A percentile compares a stretch with the other conserved stretches of the same genome.
phyloP scores from a whole-genome alignment of 2,888 invertebrate genomes.

The Drosophila borborema region DNA sequence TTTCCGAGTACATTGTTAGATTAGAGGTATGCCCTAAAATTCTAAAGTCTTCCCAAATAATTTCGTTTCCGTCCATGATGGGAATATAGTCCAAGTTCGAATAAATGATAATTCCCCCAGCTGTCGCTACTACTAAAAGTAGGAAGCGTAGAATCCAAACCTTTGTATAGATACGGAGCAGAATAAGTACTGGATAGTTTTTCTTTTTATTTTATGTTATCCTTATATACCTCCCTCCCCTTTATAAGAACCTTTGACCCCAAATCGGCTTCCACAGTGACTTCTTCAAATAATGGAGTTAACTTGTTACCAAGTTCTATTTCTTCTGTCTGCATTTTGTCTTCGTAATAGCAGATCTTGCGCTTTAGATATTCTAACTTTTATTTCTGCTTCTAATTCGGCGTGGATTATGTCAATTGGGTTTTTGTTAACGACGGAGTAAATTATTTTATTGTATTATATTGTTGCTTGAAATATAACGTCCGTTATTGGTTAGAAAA shows the following conservation, averaged over 20 bases:
- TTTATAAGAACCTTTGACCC: constrained; percentile 1
- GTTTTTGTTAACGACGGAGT: not conserved
- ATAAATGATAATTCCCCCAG: not conserved
- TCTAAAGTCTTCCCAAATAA: not conserved
- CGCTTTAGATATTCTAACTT: not conserved
- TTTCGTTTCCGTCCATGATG: not conserved
- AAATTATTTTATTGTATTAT: not conserved
- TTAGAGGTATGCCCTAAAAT: not conserved
- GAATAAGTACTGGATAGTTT: not conserved
- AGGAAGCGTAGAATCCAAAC: not conserved
- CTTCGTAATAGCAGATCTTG: not conserved
- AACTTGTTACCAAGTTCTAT: not conserved
- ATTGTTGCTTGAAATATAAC: not conserved
- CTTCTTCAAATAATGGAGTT: not conserved
- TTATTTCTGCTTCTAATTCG: not conserved
- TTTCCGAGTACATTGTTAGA: not conserved
- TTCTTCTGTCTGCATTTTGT: not conserved
- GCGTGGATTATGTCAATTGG: not conserved
- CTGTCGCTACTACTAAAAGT: not conserved
- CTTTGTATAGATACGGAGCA: not conserved
- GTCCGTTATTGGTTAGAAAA: no score
- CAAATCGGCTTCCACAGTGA: not conserved
- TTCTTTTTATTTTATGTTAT: not conserved
- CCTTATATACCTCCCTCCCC: not conserved
- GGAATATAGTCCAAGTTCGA: not conserved